A percentile compares a stretch with the other conserved stretches of the same genome.
Evolutionary conservation across 2,113 vertebrate genomes (phyloP).

Genomic region (Phoenicopterus ruber): DNA sequence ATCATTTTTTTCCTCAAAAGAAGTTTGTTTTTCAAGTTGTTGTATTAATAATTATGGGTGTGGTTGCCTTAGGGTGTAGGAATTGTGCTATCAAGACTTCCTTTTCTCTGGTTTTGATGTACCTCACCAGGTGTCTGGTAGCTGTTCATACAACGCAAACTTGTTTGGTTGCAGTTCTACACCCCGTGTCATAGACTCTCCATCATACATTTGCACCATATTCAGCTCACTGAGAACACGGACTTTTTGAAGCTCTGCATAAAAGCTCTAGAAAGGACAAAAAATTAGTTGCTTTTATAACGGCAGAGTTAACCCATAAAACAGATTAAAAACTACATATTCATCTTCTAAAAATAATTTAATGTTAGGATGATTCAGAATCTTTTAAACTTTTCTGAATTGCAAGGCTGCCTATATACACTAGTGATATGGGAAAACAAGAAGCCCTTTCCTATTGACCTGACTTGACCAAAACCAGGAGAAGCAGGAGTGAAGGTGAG

Average conservation of each 20-base stretch:
- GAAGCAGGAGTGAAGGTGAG: background rate
- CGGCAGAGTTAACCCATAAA: background rate
- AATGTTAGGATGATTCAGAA: background rate
- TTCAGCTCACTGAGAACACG: background rate
- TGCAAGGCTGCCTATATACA: background rate
- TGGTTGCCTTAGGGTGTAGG: background rate
- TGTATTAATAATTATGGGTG: background rate
- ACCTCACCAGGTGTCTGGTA: background rate
- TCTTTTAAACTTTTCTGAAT: background rate
- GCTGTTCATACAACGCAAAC: background rate
- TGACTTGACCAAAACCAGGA: background rate
- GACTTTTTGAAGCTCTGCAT: background rate
- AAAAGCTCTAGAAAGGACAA: background rate
- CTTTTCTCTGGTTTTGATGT: background rate
- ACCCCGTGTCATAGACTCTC: background rate
- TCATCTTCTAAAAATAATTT: background rate
- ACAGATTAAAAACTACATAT: background rate
- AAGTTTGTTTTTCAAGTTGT: background rate
- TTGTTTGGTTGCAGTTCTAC: background rate
- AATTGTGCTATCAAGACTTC: background rate
- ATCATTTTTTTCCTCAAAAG: background rate
- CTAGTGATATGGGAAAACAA: background rate
- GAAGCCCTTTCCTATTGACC: background rate
- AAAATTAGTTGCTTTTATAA: background rate
- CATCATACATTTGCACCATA: background rate